Conservation (phyloP, 2,113 vertebrate species). For the Bostrychus sinensis region DNA sequence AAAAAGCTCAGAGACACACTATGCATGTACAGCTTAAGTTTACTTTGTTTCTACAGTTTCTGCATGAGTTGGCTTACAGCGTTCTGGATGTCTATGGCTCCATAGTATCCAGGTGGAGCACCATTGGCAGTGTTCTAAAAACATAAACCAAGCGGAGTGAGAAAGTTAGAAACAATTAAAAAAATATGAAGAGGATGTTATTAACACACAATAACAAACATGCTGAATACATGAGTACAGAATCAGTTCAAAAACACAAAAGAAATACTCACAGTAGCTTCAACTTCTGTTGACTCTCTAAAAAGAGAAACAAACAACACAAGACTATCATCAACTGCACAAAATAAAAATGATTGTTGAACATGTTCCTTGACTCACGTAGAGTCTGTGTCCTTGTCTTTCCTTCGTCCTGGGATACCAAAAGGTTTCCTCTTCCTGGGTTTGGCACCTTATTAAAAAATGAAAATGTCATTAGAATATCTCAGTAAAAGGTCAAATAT, state of each 20-base stretch:
- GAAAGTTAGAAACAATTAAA: slow-evolving; percentile 48
- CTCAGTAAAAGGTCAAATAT: background rate
- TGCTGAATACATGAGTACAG: background rate
- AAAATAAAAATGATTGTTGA: background rate
- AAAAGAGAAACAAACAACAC: background rate
- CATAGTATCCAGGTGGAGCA: slow-evolving; percentile 65
- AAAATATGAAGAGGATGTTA: slow-evolving; percentile 16
- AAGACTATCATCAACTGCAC: background rate
- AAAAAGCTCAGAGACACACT: no score
- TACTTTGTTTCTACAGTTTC: background rate
- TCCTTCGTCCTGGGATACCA: slow-evolving; percentile 91
- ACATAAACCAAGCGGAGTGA: slow-evolving; percentile 44
- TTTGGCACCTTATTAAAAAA: slow-evolving; percentile 83
- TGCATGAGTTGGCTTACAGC: slow-evolving; percentile 56
- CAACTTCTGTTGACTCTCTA: slow-evolving; percentile 88
- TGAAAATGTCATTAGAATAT: background rate
- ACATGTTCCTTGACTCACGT: slow-evolving; percentile 82
- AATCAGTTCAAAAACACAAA: background rate
- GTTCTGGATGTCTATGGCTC: slow-evolving; percentile 76
- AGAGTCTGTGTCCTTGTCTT: slow-evolving; percentile 95
- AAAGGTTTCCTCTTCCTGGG: slow-evolving; percentile 93
- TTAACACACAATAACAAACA: no score
- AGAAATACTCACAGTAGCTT: slow-evolving; percentile 90
- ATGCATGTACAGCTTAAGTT: no score
- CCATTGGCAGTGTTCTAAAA: slow-evolving; percentile 74